Evolutionary conservation across 1,140 invertebrate species (phyloP), one percentile per base, ranked within the genome.

Genomic region (Sesamia nonagrioides): DNA sequence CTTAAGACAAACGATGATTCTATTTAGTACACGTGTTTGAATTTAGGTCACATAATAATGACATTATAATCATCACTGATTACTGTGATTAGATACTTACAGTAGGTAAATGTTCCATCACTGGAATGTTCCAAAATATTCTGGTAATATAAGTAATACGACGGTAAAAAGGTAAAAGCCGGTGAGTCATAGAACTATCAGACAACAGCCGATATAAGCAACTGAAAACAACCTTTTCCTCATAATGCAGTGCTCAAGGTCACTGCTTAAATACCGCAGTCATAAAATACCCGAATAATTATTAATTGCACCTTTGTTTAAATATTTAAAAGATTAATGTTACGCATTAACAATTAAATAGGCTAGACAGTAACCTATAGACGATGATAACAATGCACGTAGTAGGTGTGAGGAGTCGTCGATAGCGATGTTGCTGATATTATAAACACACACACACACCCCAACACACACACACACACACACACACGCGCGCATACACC

Each of bases 331-430:
- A 11, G 33, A 60, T 60, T 60, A 60, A 35, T 33, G 56, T 60
- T 60, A 60, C 56, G 27, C 56, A 60, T 35, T 42, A 17, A 13
- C n/a, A 40, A 17, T 63, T 8, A 37, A 13, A 8, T 37, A 15
- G 37, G 9, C 35, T 63, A 63, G 60, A 63, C 60, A 40, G 60
- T 18, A 33, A 63, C 37, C 37, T 63, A 68, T 21, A 48, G 11
- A 48, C 8, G 9, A 3, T 45, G 42, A 45, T 68, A 48, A 68
- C 18, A 27, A 27, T 68, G n/a, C 17, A 4, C 37, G 35, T 45
- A 42, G 15, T 68, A 48, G 21, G 40, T 40, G 63, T 68, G 63
- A 68, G 48, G 40, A 45, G 40, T 45, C 48, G 63, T 48, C 63
- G 63, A 48, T 27, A 48, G n/a, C 40, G 63, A 68, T 68, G 18